Base-by-base conservation (phyloP, 2,113 vertebrate species). In the Silurus meridionalis region DNA sequence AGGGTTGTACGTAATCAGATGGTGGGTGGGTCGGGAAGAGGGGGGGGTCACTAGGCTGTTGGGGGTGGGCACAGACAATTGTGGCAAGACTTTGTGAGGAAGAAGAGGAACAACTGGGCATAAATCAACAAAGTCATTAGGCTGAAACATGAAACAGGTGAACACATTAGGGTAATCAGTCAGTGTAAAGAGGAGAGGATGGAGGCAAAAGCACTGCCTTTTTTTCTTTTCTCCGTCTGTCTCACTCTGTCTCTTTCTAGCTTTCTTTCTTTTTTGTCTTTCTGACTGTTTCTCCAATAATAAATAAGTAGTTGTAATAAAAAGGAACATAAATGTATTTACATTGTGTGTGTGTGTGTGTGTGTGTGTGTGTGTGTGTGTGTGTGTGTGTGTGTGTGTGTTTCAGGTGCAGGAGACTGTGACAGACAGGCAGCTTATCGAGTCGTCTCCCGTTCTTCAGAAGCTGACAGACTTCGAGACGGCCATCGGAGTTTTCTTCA, bases 401-500 rank as follows among this genome's bases (percentile, higher is more conserved):
- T 19, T 28, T n/a, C 91, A 99, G 98, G 95, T 99, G 23, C 98
- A 99, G 91, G 98, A 99, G 88, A 96, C 98, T 5, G 95, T 96
- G 93, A 97, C 97, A 0, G 98, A 99, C 93, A 90, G 98, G 85
- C 98, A 99, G 83, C 95, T 99, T 87, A 98, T 99, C 57, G 97
- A 98, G 92, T 97, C 98, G 0, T 99, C 98, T 46, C 98, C 98
- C 0, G 98, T 99, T 83, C 96, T 99, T n/a, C 97, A 98, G 92
- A 99, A 99, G 85, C 95, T 99, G 77, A 99, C 97, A 0, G 95
- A 95, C 86, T 99, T 99, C 86, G 98, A 99, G 92, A 96, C 96
- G 0, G 93, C 97, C 13, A 99, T 99, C 53, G 98, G 98, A 23
- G 97, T 99, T 0, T 86, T 97, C 90, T 99, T 99, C 91, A 98